These are phyloP conservation scores for Leucosticte australis DNA, from an alignment of 2,113 vertebrate genomes.

Conservation along the genomic window DNA sequence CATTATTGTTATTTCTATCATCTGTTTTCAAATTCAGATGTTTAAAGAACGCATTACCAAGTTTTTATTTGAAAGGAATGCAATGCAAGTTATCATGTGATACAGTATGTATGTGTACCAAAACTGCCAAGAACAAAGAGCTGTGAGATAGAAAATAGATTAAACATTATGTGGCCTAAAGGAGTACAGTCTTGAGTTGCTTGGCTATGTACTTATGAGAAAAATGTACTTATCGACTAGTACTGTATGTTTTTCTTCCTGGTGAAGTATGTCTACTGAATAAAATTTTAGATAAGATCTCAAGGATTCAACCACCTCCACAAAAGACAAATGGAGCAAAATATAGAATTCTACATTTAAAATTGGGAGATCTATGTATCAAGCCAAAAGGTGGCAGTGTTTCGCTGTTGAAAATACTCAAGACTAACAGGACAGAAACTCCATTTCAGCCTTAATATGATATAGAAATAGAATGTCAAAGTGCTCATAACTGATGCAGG, in stretches of 20 bases:
- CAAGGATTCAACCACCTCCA: neutral
- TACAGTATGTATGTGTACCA: neutral
- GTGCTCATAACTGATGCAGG: conserved; percentile 27
- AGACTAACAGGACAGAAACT: neutral
- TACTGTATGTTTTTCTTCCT: neutral
- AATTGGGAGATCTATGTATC: conserved; percentile 1
- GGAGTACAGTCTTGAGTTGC: neutral
- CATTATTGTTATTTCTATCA: neutral
- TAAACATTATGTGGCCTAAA: neutral
- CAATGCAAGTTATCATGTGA: neutral
- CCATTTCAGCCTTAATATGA: conserved; percentile 2
- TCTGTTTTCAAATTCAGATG: neutral
- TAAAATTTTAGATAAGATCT: neutral
- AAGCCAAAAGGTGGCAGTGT: conserved; percentile 78
- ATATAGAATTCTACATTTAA: neutral
- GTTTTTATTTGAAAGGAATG: neutral
- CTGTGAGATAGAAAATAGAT: neutral
- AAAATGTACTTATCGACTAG: neutral
- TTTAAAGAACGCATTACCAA: neutral
- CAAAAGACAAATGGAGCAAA: neutral
- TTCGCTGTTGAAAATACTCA: conserved; percentile 60
- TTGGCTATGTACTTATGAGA: neutral
- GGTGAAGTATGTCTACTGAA: neutral
- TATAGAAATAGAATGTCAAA: conserved; percentile 50
- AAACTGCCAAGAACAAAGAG: neutral